Base-by-base conservation (phyloP, 2,888 invertebrate species). In the Ashinkailepas kermadecensis region DNA sequence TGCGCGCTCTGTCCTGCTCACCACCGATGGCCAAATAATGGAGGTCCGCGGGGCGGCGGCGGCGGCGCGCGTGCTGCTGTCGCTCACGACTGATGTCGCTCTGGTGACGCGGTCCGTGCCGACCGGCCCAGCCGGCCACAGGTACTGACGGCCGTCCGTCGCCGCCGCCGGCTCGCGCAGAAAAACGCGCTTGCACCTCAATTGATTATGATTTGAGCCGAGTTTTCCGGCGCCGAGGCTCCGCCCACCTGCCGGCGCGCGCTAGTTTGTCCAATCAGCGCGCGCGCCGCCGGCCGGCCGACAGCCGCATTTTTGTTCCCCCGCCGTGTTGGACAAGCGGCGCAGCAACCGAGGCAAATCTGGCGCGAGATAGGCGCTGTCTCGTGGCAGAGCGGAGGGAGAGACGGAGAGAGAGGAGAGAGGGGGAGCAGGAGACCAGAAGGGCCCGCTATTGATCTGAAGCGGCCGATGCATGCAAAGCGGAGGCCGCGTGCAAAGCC, bases 171-270 rank as follows among this genome's bases (percentile, higher is more conserved):
- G 74, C 74, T 23, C 74, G 74, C 74, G 74, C 74, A 54, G 74
- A 74, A 74, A 74, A 74, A 74, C 74, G 74, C 74, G 74, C 56
- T 74, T 74, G 74, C 74, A 74, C 74, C 74, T 74, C 74, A 74
- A 74, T 74, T 74, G 74, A 74, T 74, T 74, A 74, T 74, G 74
- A 74, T 74, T 74, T 74, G 56, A 74, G 74, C 74, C 74, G 74
- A 54, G 74, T 74, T 74, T 74, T 56, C 74, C 74, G 74, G 74
- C 74, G 74, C 56, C 54, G 56, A 74, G 74, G 74, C 74, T 21
- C 74, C 74, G 74, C 74, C 74, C 74, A 74, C 74, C 74, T 21
- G 56, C 13, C 74, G 56, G 54, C 74, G 74, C 56, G 54, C 54
- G 74, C 56, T n/a, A 10, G 23, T 4, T 11, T 9, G 15, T 21